Base-by-base conservation (phyloP, 2,888 invertebrate genomes). In the Trissolcus japonicus region DNA sequence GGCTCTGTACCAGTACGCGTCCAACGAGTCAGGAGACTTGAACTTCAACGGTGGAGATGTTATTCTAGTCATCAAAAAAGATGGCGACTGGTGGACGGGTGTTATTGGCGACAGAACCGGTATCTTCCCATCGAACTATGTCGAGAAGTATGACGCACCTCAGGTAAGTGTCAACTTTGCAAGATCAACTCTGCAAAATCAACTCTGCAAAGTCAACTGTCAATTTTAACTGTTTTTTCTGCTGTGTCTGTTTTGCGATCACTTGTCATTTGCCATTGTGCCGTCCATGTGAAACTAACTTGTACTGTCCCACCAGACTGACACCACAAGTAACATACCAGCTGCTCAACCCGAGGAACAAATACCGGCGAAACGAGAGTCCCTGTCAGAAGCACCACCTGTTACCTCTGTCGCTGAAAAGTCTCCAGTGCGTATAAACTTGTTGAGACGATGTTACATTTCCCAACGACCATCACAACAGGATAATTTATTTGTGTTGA, bases 71-170 rank as follows among this genome's bases (percentile, higher is more conserved):
- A 92, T 93, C 46, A 94, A 96, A 79, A 94, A 95, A 78, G 98
- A 98, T 76, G 98, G 98, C 0, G 98, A 99, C 87, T 99, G 99
- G 99, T 99, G 99, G 99, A 98, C 98, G 4, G 99, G 99, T 29
- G 93, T 94, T 80, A 92, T 97, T 81, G 96, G 94, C 48, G 91
- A 93, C 83, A 92, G 94, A 79, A 93, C 92, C 9, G 99, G 99
- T 66, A 97, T 99, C 81, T 99, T 99, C 90, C 99, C 99, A 0
- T 97, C 97, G 1, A 99, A 98, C 91, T 99, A 99, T 90, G 99
- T 96, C 65, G 94, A 95, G 84, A 93, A 92, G 56, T 93, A 93
- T 0, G 92, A 92, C 80, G 90, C 82, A 61, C 82, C 86, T 11
- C 84, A 88, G 83, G 88, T 88, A 78, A 77, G 66, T 41, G 4